A percentile compares a stretch with the other conserved stretches of the same genome.
Conservation (phyloP, 2,888 invertebrate species). For the Limnephilus auricula region DNA sequence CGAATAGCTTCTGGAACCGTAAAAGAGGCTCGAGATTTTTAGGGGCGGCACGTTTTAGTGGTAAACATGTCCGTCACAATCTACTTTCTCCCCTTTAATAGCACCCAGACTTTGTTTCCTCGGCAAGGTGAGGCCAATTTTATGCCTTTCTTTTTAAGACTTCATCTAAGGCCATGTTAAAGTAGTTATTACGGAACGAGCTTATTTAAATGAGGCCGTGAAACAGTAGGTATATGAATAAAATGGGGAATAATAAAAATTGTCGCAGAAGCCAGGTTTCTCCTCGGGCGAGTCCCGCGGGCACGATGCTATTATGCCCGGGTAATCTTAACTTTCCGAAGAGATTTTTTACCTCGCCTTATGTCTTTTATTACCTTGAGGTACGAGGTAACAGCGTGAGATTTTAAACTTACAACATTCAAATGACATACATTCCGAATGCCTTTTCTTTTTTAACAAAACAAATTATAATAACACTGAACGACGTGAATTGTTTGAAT, state of each 20-base stretch:
- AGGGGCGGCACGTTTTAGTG: constrained; percentile 43
- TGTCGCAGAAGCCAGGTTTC: constrained; percentile 7
- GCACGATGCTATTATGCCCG: constrained; percentile 18
- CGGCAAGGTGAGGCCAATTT: constrained; percentile 25
- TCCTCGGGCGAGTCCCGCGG: constrained; percentile 25
- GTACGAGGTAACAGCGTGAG: not conserved
- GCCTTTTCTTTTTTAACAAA: not conserved
- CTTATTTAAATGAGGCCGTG: constrained; percentile 59
- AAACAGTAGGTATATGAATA: constrained; percentile 57
- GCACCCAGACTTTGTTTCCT: constrained; percentile 29
- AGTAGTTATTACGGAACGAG: constrained; percentile 47
- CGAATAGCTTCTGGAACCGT: constrained; percentile 35
- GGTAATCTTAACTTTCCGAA: constrained; percentile 20
- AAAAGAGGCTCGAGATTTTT: constrained; percentile 38
- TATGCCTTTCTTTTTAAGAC: constrained; percentile 47
- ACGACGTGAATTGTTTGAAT: too few relatives aligned
- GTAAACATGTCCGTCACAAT: constrained; percentile 45
- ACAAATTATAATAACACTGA: not conserved
- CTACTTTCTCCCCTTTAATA: not conserved
- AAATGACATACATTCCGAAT: not conserved
- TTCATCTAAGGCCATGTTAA: constrained; percentile 47
- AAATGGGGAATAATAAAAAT: constrained; percentile 50
- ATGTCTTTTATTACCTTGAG: constrained; percentile 38
- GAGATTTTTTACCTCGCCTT: constrained; percentile 9
- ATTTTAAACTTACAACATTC: not conserved